Evolutionary conservation across 2,888 invertebrate species (phyloP), one percentile per base, ranked within the genome.

Genomic region (Pogonocherus hispidulus): DNA sequence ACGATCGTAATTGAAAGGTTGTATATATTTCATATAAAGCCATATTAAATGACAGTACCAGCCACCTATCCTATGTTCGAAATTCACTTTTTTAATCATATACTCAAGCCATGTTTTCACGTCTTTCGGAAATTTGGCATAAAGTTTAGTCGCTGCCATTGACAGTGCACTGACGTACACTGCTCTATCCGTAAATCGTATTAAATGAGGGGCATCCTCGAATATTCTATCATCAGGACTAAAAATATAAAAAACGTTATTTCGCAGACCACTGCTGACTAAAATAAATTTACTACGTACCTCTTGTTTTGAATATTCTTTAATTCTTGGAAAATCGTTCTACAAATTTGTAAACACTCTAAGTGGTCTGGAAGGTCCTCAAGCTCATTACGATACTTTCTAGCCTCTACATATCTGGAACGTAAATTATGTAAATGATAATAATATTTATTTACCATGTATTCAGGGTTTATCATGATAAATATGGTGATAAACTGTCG

Each of bases 1-100:
- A 89, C 89, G 76, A 11, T 68, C 57, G 63, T 67, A 71, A 52
- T 70, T 46, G 16, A 68, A 37, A 2, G 54, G 63, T 20, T 72
- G 55, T 46, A 77, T 54, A 41, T 76, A 69, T 9, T 57, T 67
- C 63, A 75, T 75, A 63, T 76, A 62, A 20, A 78, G 37, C 69
- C 67, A 68, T 19, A 78, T 75, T 41, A 82, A 69, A 22, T 71
- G 71, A 5, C 71, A 70, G 69, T 79, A 82, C 82, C 82, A 82
- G 32, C 67, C 55, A 1, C 80, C 81, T 4, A 79, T 63, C 18
- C 71, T 55, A 56, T 66, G 67, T 0, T 70, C 60, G 49, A 75
- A 75, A 11, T 20, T 32, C 20, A 46, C 27, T 27, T 47, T 32
- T 16, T 72, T 55, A 37, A 81, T 77, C 55, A 84, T 71, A 66